phyloP scores from a whole-genome alignment of 1,140 invertebrate species.

The Drosophila orosa region DNA sequence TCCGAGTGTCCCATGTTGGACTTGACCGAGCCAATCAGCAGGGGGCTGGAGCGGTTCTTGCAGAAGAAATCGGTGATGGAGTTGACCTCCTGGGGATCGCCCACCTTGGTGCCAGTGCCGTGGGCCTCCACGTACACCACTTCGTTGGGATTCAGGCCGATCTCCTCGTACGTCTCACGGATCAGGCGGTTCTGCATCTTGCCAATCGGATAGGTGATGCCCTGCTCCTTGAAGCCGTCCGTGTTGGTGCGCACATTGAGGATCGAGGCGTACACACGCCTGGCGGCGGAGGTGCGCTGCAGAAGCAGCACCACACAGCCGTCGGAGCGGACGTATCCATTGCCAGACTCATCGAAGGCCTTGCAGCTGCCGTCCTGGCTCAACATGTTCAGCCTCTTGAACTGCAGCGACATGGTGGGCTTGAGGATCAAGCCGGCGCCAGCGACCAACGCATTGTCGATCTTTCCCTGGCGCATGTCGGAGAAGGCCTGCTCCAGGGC shows the following conservation, averaged over 20 bases:
- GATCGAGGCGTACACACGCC: slow-evolving; percentile 93
- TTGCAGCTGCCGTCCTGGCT: slow-evolving; percentile 95
- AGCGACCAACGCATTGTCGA: slow-evolving; percentile 96
- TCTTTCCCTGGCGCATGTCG: slow-evolving; percentile 93
- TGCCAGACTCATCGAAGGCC: slow-evolving; percentile 95
- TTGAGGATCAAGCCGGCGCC: slow-evolving; percentile 93
- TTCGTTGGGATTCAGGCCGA: slow-evolving; percentile 91
- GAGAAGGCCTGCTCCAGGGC: slow-evolving; percentile 94
- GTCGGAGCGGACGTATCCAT: slow-evolving; percentile 97
- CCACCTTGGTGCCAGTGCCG: slow-evolving; percentile 97
- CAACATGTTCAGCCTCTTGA: slow-evolving; percentile 96
- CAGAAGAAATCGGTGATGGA: slow-evolving; percentile 97
- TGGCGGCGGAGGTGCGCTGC: slow-evolving; percentile 90
- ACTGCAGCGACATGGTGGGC: slow-evolving; percentile 95
- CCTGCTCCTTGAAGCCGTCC: slow-evolving; percentile 94
- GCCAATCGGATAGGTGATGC: slow-evolving; percentile 96
- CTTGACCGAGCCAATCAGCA: slow-evolving; percentile 97
- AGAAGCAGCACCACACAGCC: slow-evolving; percentile 92
- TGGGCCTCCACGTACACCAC: slow-evolving; percentile 97
- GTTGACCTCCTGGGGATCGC: slow-evolving; percentile 98
- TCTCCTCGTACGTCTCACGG: slow-evolving; percentile 92
- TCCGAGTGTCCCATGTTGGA: slow-evolving; percentile 99
- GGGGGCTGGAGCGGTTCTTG: slow-evolving; percentile 90
- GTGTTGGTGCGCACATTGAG: slow-evolving; percentile 94
- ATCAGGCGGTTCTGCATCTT: slow-evolving; percentile 94